These are phyloP conservation scores for Pelochelys cantorii DNA, from an alignment of 2,797 vertebrate species.

Conservation along the genomic window DNA sequence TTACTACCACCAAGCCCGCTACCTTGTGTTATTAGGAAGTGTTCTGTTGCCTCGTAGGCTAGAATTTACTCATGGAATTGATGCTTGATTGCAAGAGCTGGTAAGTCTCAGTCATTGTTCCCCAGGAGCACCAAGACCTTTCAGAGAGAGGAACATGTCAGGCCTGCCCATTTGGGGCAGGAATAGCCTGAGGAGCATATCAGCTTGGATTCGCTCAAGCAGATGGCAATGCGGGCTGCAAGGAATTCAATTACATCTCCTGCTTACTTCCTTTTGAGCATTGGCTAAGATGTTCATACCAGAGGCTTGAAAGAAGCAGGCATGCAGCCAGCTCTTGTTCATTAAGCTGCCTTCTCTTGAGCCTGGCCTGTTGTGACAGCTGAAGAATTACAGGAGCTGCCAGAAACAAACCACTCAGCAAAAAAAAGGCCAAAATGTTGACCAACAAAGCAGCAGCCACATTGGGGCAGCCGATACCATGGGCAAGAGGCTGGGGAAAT, in stretches of 20 bases:
- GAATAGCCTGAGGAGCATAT: accelerated
- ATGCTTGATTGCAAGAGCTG: neutral
- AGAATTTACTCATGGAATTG: accelerated
- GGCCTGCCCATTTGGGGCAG: accelerated
- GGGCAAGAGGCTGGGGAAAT: neutral
- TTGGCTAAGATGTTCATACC: neutral
- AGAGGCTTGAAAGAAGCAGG: conserved; percentile 46
- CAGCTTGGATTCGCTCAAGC: accelerated
- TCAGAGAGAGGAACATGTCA: accelerated
- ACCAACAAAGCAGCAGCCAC: conserved; percentile 37
- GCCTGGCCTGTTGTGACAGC: conserved; percentile 69
- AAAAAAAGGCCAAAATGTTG: conserved; percentile 25
- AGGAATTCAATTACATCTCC: neutral
- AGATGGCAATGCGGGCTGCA: neutral
- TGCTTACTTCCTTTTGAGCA: conserved; percentile 1
- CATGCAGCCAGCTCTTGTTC: conserved; percentile 60
- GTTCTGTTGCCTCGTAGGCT: neutral
- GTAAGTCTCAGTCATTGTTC: accelerated
- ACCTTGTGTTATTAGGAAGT: neutral
- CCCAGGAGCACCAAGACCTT: accelerated
- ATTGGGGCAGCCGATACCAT: neutral
- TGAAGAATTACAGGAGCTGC: conserved; percentile 51
- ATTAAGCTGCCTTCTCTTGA: conserved; percentile 57
- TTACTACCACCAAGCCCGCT: neutral
- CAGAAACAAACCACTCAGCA: conserved; percentile 47